Evolutionary conservation across 2,888 invertebrate species (phyloP), one percentile per base, ranked within the genome.

Genomic region (Metalampra italica): DNA sequence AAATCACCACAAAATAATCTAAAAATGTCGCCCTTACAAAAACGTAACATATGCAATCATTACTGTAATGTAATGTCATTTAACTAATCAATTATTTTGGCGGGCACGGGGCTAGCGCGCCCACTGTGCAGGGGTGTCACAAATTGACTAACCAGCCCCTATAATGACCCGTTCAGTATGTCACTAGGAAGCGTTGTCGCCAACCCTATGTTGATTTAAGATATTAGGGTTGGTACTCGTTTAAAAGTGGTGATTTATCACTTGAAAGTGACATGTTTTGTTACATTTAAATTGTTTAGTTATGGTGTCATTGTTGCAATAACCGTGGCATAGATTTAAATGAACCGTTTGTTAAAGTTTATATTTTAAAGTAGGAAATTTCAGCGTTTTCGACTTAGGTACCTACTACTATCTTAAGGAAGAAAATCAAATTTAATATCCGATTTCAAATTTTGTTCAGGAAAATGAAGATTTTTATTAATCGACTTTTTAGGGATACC

Each of bases 31-130:
- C 54, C 60, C 64, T 50, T 50, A 56, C 39, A 45, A 67, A 70
- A 68, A 71, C 62, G 66, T 55, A 82, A 82, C 88, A 88, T 89
- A 89, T 87, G 88, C 79, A 84, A 75, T 78, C 77, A 81, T 86
- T 82, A 82, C 68, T 68, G 72, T 82, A 85, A 82, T 76, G 78
- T 72, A 72, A 78, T 73, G 77, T 80, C 78, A 77, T 82, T 86
- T 82, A 76, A 78, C 62, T 81, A 83, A 88, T 89, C 87, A 88
- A 87, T 87, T 87, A 80, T 78, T 71, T 72, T 61, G 65, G 64
- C 66, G 69, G 68, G 63, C 54, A 60, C 63, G 51, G 44, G 44
- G 48, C 42, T 38, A 29, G 51, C 36, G 55, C 51, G 50, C 58
- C 60, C 64, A 62, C 63, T 59, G 57, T 56, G 60, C 52, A 66